These are phyloP conservation scores for Labeo calbasu DNA, from an alignment of 2,797 vertebrate genomes.

Conservation along the genomic window DNA sequence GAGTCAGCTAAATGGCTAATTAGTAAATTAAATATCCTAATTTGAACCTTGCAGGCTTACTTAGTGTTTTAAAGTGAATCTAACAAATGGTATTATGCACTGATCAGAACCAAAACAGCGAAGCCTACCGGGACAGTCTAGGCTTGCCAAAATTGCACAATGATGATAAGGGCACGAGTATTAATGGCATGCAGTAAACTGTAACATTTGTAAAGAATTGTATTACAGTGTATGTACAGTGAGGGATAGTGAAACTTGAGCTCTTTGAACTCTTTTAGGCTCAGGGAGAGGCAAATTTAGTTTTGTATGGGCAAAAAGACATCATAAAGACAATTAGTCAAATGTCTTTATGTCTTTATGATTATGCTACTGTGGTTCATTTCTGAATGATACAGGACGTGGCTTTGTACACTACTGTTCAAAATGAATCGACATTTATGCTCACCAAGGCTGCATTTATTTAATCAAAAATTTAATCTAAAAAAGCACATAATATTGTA, in stretches of 20 bases:
- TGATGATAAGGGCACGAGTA: neutral
- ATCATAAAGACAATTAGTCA: slow-evolving; percentile 37
- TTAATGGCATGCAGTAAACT: neutral
- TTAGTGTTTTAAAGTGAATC: neutral
- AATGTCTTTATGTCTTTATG: slow-evolving; percentile 11
- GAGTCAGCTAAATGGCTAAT: neutral
- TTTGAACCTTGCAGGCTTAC: neutral
- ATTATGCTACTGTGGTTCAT: too few relatives aligned
- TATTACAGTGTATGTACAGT: neutral
- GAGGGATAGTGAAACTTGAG: neutral
- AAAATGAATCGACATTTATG: neutral
- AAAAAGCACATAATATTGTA: too few relatives aligned
- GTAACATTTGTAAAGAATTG: neutral
- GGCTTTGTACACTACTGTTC: too few relatives aligned
- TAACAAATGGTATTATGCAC: neutral
- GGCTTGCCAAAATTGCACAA: neutral
- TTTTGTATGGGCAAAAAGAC: too few relatives aligned
- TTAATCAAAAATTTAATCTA: neutral
- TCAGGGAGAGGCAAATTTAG: neutral
- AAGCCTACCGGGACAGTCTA: neutral
- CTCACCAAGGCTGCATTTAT: neutral
- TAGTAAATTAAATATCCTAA: neutral
- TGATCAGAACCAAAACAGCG: neutral
- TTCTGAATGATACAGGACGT: too few relatives aligned
- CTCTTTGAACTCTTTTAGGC: neutral